Conservation (phyloP, 2,113 vertebrate genomes). For the Phainopepla nitens region DNA sequence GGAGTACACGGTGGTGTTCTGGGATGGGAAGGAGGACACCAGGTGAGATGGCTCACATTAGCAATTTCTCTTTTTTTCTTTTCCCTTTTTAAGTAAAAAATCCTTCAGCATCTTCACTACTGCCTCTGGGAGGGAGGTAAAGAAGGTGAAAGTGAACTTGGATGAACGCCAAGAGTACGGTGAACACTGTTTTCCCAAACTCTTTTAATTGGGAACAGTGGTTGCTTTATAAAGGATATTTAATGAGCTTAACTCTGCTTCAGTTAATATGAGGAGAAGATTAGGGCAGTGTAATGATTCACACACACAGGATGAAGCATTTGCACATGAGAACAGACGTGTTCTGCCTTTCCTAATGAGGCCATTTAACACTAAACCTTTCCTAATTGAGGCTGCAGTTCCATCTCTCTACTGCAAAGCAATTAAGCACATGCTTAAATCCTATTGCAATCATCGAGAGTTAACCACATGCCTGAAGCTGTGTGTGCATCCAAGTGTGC, state of each 20-base stretch:
- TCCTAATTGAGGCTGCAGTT: constrained; percentile 55
- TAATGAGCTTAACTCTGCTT: constrained; percentile 66
- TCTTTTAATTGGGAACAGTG: constrained; percentile 57
- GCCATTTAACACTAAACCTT: constrained; percentile 65
- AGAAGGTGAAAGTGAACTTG: constrained; percentile 46
- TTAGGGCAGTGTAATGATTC: constrained; percentile 63
- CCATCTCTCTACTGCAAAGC: constrained; percentile 39
- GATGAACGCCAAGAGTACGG: neutral
- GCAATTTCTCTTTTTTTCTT: neutral
- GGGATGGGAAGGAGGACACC: constrained; percentile 83
- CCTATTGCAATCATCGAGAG: constrained; percentile 29
- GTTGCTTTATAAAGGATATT: constrained; percentile 59
- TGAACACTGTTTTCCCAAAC: constrained; percentile 50
- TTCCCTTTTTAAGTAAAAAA: neutral
- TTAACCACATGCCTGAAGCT: constrained; percentile 54
- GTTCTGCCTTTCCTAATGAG: constrained; percentile 61
- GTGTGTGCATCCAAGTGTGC: constrained; percentile 49
- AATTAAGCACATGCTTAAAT: constrained; percentile 64
- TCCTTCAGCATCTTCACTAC: neutral
- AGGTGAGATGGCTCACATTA: constrained; percentile 68
- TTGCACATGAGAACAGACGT: constrained; percentile 62
- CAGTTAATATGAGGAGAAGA: constrained; percentile 54
- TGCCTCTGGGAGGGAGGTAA: neutral
- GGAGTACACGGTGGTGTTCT: constrained; percentile 88
- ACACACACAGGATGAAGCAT: constrained; percentile 46